Conservation (phyloP, 2,888 invertebrate genomes). For the Hecatera dysodea region DNA sequence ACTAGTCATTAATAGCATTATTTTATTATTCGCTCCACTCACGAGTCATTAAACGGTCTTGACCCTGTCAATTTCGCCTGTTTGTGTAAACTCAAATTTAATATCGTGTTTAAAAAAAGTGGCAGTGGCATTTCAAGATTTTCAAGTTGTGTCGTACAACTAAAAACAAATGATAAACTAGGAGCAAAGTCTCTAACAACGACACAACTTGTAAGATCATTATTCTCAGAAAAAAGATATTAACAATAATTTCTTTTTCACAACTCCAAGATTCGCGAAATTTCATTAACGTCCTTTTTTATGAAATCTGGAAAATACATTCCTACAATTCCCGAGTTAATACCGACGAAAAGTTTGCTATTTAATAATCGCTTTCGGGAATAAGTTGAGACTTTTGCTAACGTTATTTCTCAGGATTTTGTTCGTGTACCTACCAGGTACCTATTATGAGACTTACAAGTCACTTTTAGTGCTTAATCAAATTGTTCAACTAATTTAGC, state of each 20-base stretch:
- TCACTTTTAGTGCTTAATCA: constrained; percentile 10
- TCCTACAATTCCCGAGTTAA: constrained; percentile 40
- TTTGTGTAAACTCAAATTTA: neutral
- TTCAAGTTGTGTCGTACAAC: neutral
- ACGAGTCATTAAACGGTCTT: constrained; percentile 31
- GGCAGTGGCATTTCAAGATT: neutral
- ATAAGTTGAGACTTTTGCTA: constrained; percentile 35
- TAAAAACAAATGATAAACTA: constrained; percentile 6
- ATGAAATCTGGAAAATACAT: constrained; percentile 42
- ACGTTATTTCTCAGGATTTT: constrained; percentile 32
- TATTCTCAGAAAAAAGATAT: constrained; percentile 18
- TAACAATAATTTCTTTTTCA: neutral
- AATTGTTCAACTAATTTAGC: constrained; percentile 20
- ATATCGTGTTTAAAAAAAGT: neutral
- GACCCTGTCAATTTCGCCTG: constrained; percentile 20
- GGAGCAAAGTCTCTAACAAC: neutral
- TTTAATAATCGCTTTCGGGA: constrained; percentile 53
- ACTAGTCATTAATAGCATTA: neutral
- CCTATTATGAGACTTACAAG: constrained; percentile 2
- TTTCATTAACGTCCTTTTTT: constrained; percentile 48
- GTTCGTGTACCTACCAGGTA: constrained; percentile 22
- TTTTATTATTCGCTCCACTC: constrained; percentile 1
- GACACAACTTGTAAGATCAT: neutral
- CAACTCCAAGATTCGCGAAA: constrained; percentile 24
- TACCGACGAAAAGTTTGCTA: constrained; percentile 46